Base-by-base conservation (phyloP, 2,797 vertebrate species). In the Coregonus ussuriensis region DNA sequence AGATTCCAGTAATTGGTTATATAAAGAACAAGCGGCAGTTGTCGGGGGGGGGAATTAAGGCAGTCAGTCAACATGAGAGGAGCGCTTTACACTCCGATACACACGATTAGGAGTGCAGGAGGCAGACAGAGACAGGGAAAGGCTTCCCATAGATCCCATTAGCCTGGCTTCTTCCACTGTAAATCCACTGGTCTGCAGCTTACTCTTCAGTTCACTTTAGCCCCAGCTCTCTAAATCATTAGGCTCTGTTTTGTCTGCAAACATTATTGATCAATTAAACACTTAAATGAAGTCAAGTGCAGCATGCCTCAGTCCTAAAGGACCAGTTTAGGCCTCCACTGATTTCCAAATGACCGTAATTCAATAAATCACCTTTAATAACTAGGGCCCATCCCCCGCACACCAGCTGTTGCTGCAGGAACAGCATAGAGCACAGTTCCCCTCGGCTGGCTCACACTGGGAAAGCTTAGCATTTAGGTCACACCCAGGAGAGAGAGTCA, bases 241-340 rank as follows among this genome's bases (percentile, higher is more conserved):
- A 37, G n/a, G 54, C 69, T 70, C 70, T 4, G 66, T 79, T 77
- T 70, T 71, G 56, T 80, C 66, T 72, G 81, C 69, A 76, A 67
- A 72, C 69, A 83, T 74, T 74, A 86, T 84, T 79, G 75, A 82
- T 83, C 80, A 78, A 80, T 85, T 75, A 80, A 80, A 59, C n/a
- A 56, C 52, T 76, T 77, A 81, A 85, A 74, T 72, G 33, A 77
- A 85, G 74, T 59, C 76, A 71, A 77, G 69, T 78, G 71, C 66
- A 77, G 63, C 51, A 47, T 67, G 80, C 68, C 54, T 78, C 9
- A 18, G 74, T 69, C 72, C 78, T 81, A 74, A 69, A 74, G 79
- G 78, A 78, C 52, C 59, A 29, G 67, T 77, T 80, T 82, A 62
- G 66, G 72, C 70, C 56, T 74, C 73, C 66, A 63, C 74, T 76